Percentiles rank a stretch among this genome's conserved stretches.
Conservation (phyloP, 2,113 vertebrate genomes). For the Otis tarda region DNA sequence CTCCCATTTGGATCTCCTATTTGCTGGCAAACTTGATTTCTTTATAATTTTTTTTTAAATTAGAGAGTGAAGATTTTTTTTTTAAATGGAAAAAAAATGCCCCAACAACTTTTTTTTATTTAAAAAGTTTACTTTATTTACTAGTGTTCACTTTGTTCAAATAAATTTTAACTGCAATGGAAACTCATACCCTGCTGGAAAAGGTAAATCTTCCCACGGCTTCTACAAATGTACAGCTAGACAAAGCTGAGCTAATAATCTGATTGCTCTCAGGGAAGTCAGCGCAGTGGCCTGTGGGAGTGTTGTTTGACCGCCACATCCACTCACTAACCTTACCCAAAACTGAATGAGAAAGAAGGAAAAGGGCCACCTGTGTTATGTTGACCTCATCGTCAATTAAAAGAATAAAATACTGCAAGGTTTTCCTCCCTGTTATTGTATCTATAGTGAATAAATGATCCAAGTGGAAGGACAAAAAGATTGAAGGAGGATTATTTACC, state of each 20-base stretch:
- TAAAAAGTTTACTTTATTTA: background rate
- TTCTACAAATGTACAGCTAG: background rate
- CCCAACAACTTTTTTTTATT: background rate
- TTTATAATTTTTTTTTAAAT: background rate
- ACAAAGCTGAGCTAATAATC: accelerated
- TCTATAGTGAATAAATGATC: background rate
- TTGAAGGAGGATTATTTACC: background rate
- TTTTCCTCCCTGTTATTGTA: background rate
- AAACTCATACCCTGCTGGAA: background rate
- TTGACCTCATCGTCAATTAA: background rate
- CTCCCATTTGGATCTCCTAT: background rate
- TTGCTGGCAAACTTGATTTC: background rate
- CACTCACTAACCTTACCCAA: background rate
- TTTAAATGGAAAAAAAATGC: background rate
- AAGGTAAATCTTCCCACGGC: background rate
- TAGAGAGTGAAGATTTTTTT: background rate
- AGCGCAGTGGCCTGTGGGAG: background rate
- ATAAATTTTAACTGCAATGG: background rate
- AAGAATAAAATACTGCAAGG: background rate
- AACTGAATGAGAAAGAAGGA: background rate
- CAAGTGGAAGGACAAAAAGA: background rate
- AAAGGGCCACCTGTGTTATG: background rate
- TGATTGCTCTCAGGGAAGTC: background rate
- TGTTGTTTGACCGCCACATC: background rate
- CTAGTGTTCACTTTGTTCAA: background rate